Conservation (phyloP, 1,140 invertebrate genomes). For the Grapholita molesta region DNA sequence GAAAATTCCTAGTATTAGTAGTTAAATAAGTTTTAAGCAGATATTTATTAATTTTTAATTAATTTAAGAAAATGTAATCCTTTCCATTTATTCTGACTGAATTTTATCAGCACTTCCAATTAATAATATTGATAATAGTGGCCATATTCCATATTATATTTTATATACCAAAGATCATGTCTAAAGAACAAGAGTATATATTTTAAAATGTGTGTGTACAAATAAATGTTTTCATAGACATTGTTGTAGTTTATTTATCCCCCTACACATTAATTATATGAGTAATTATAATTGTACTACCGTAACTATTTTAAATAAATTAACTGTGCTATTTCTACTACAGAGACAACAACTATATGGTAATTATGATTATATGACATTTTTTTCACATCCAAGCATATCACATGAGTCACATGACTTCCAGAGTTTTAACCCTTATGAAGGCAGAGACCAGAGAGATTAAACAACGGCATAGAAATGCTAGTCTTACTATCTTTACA, state of each 20-base stretch:
- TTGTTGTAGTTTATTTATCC: not conserved
- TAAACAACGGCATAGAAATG: too few relatives aligned
- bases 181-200: conserved; percentile 49
- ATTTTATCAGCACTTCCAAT: conserved; percentile 42
- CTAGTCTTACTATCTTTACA: too few relatives aligned
- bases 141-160: conserved; percentile 60
- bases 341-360: too few relatives aligned
- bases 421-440: too few relatives aligned
- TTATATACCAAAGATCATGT: conserved; percentile 62
- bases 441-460: too few relatives aligned
- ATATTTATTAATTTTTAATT: conserved; percentile 3
- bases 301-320: too few relatives aligned
- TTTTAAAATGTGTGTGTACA: conserved; percentile 48
- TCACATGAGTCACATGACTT: too few relatives aligned
- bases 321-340: too few relatives aligned
- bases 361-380: too few relatives aligned
- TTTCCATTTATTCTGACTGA: conserved; percentile 34
- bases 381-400: too few relatives aligned
- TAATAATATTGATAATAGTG: conserved; percentile 41
- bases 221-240: conserved; percentile 38
- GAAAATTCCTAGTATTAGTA: conserved; percentile 5
- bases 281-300: too few relatives aligned
- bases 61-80: not conserved
- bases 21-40: conserved; percentile 1
- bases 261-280: too few relatives aligned